These are phyloP conservation scores for Chirona hameri DNA, from an alignment of 2,888 invertebrate genomes.

Conservation along the genomic window DNA sequence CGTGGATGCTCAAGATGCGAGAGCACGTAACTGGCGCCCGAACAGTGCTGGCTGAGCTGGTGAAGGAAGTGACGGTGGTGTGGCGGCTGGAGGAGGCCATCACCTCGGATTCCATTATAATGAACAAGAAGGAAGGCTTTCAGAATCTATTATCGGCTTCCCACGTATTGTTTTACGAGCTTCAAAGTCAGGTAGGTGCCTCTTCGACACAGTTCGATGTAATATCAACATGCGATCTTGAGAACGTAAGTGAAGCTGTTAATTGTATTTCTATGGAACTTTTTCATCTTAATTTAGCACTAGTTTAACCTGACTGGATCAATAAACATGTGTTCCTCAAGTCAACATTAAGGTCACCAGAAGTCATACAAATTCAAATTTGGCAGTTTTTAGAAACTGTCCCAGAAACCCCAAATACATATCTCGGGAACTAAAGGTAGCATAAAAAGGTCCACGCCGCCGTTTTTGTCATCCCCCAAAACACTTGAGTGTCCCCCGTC, in stretches of 20 bases:
- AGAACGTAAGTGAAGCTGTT: not conserved
- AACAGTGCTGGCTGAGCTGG: not conserved
- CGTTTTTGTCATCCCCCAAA: no score
- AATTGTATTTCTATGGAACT: not conserved
- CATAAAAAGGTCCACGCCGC: no score
- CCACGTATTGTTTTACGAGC: not conserved
- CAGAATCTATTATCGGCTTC: not conserved
- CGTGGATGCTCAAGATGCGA: not conserved
- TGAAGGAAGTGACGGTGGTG: not conserved
- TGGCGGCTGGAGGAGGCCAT: not conserved
- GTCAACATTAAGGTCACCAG: no score
- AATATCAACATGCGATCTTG: not conserved
- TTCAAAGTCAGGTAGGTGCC: not conserved
- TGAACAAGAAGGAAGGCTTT: not conserved
- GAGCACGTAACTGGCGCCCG: not conserved
- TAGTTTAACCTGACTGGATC: no score
- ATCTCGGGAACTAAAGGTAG: no score
- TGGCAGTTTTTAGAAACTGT: no score
- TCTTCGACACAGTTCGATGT: not conserved
- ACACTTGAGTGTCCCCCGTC: no score
- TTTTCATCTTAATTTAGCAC: not conserved
- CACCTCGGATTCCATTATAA: not conserved
- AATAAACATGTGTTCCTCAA: no score
- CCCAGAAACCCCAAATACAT: no score
- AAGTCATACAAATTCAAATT: no score